Evolutionary conservation across 2,888 invertebrate genomes (phyloP), one percentile per base, ranked within the genome.

Genomic region (Sepiola atlantica): DNA sequence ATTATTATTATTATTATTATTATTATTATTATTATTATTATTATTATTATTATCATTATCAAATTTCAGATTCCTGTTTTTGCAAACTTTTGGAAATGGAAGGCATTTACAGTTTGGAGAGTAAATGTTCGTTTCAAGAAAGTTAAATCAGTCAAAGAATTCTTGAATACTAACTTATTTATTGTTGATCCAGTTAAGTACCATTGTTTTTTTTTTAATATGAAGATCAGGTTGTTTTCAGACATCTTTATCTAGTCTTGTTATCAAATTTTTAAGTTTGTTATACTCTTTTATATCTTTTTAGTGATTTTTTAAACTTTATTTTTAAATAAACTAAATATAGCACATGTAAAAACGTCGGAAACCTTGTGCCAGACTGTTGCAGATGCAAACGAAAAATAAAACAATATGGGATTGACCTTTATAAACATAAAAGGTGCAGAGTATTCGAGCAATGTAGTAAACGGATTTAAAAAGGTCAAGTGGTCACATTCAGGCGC

Each of bases 51-150:
- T 18, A 91, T 35, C 90, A 24, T 94, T 28, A 92, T 94, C 93
- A 91, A 91, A 55, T 95, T 96, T 55, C 96, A 97, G 97, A 97
- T 97, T 90, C 96, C 96, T 77, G 97, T 97, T 94, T 97, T 97
- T 96, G 95, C 96, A 10, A 95, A 96, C 95, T 97, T 97, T 95
- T 97, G 97, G 77, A 97, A 97, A 94, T 97, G 97, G 97, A 97
- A 99, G 97, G 98, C 98, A 0, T 98, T 98, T 97, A 98, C 98
- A 96, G 98, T 98, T 0, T 99, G 99, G 99, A 98, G 98, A 94
- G 98, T 98, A 97, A 98, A 98, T 32, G 98, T 99, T 55, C 97
- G 98, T 90, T 98, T 98, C 96, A 98, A 98, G 94, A 99, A 98
- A 97, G 98, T 98, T 94, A 97, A 97, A 61, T 97, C 97, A 35